Evolutionary conservation across 2,888 invertebrate genomes (phyloP).

Genomic region (Ochropleura leucogaster): DNA sequence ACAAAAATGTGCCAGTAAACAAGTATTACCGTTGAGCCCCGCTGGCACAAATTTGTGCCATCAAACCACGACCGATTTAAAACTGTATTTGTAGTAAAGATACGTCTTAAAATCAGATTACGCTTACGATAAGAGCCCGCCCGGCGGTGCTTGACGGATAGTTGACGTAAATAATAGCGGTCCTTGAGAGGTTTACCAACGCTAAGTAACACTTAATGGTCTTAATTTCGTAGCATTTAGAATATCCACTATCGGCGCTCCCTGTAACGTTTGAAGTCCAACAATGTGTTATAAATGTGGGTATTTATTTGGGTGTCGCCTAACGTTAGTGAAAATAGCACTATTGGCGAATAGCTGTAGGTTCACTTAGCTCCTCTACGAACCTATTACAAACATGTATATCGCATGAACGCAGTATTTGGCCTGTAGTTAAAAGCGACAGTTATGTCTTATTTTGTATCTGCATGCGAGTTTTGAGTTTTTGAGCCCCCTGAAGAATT

Average conservation of each 20-base stretch:
- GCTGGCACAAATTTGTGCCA: no score
- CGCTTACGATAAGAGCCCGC: no score
- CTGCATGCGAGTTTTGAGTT: constrained; percentile 35
- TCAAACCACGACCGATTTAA: no score
- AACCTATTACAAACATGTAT: background rate
- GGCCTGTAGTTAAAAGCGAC: background rate
- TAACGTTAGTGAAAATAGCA: background rate
- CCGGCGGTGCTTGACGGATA: no score
- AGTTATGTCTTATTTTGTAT: background rate
- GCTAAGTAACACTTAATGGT: background rate
- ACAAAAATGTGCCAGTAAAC: no score
- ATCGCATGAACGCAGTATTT: constrained; percentile 15
- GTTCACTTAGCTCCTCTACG: background rate
- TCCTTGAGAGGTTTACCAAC: no score
- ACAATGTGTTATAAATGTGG: background rate
- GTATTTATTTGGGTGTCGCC: no score
- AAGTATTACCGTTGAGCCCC: no score
- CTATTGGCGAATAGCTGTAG: background rate
- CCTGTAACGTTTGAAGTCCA: background rate
- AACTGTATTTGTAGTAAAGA: no score
- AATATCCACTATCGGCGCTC: background rate
- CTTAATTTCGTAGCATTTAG: background rate
- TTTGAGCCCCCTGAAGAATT: background rate
- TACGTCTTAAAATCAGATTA: no score
- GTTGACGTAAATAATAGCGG: no score